Conservation (phyloP, 2,888 invertebrate species). For the Achlya flavicornis region DNA sequence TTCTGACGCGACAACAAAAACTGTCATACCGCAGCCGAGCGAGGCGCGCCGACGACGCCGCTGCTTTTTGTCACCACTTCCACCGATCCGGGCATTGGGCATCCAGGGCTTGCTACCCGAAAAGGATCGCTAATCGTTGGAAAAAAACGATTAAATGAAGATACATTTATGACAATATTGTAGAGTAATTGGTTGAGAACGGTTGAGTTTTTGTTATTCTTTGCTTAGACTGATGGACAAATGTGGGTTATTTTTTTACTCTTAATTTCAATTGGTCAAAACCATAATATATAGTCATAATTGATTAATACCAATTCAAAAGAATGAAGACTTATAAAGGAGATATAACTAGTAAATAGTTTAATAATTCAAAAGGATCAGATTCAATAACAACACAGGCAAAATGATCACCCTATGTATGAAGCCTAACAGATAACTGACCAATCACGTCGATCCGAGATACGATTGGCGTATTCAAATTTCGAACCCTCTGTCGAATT, state of each 20-base stretch:
- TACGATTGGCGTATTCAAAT: conserved; percentile 69
- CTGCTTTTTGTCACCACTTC: conserved; percentile 47
- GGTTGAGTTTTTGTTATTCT: not conserved
- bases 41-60: conserved; percentile 34
- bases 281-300: no score
- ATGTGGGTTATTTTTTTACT: no score
- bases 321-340: not conserved
- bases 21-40: conserved; percentile 51
- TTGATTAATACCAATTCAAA: no score
- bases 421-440: conserved; percentile 26
- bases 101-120: conserved; percentile 49
- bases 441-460: conserved; percentile 53
- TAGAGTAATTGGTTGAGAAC: not conserved
- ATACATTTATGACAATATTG: conserved; percentile 20
- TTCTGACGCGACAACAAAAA: conserved; percentile 65
- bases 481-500: conserved; percentile 56
- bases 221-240: no score
- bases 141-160: conserved; percentile 3
- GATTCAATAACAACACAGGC: not conserved
- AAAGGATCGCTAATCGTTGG: conserved; percentile 58
- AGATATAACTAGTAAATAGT: not conserved
- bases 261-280: not conserved
- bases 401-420: not conserved
- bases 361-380: not conserved
- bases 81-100: conserved; percentile 24